These are phyloP conservation scores for Aethina tumida DNA, from an alignment of 1,140 invertebrate species.

Conservation along the genomic window DNA sequence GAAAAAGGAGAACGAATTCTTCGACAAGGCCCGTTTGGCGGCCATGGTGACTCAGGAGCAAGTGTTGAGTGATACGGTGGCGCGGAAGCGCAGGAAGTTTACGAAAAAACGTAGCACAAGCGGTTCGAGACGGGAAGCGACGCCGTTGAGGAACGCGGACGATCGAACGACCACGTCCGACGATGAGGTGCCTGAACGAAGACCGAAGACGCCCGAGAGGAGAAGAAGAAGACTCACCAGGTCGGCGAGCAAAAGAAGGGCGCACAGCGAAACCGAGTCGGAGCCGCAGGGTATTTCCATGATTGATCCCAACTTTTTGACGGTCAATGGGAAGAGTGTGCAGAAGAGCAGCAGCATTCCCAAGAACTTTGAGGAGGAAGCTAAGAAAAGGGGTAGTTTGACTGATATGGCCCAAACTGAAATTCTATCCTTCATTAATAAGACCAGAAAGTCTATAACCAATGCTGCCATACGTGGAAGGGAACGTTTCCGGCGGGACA, in stretches of 20 bases:
- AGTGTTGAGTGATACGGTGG: constrained; percentile 37
- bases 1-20: constrained; percentile 15
- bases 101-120: constrained; percentile 41
- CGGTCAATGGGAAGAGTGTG: not conserved
- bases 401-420: constrained; percentile 25
- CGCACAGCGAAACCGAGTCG: constrained; percentile 11
- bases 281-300: constrained; percentile 2
- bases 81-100: constrained; percentile 41
- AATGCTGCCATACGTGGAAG: constrained; percentile 20
- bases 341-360: constrained; percentile 4
- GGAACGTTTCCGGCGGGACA: constrained; percentile 20
- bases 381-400: constrained; percentile 19
- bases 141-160: constrained; percentile 22
- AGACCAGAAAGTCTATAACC: constrained; percentile 25
- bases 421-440: constrained; percentile 22
- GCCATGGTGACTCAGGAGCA: constrained; percentile 38
- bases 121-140: constrained; percentile 29
- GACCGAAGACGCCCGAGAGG: constrained; percentile 26
- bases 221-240: constrained; percentile 15
- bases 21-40: constrained; percentile 21
- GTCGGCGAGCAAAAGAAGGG: constrained; percentile 12
- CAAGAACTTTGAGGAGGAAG: constrained; percentile 1
- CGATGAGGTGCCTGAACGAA: constrained; percentile 13
- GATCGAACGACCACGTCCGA: constrained; percentile 15
- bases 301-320: not conserved